Conservation (phyloP, 2,113 vertebrate genomes). For the Trogon melanurus region DNA sequence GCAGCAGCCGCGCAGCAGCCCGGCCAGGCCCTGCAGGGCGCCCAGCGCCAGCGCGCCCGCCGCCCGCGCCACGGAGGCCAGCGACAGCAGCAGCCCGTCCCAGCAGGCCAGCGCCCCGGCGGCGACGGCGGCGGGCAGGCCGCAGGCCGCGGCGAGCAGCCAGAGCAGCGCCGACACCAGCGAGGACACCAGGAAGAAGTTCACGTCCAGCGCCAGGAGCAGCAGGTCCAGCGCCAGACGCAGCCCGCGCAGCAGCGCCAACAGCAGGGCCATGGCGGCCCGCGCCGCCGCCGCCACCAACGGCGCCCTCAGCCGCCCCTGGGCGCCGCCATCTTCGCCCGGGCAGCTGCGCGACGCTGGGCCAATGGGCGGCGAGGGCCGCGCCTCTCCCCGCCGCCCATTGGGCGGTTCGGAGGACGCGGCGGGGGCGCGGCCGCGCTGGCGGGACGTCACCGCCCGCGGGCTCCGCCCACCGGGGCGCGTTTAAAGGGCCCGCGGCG, state of each 20-base stretch:
- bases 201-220: constrained; percentile 86
- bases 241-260: constrained; percentile 80
- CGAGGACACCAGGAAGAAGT: constrained; percentile 88
- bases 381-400: not conserved
- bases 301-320: not conserved
- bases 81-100: constrained; percentile 70
- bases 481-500: not conserved
- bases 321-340: constrained; percentile 12
- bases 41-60: constrained; percentile 62
- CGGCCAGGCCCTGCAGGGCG: constrained; percentile 57
- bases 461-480: rapidly evolving
- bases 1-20: constrained; percentile 74
- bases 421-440: not conserved
- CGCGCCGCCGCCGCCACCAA: too few relatives aligned
- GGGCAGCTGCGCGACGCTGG: not conserved
- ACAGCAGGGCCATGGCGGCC: constrained; percentile 83
- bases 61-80: constrained; percentile 69
- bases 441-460: rapidly evolving
- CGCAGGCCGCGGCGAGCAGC: constrained; percentile 77
- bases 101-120: constrained; percentile 74
- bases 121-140: constrained; percentile 79
- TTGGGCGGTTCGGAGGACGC: constrained; percentile 72
- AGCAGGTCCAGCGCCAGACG: constrained; percentile 82
- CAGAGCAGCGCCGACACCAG: constrained; percentile 79
- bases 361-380: constrained; percentile 18